These are phyloP conservation scores for Atopsyche davidsoni DNA, from an alignment of 1,140 invertebrate species.

Conservation along the genomic window DNA sequence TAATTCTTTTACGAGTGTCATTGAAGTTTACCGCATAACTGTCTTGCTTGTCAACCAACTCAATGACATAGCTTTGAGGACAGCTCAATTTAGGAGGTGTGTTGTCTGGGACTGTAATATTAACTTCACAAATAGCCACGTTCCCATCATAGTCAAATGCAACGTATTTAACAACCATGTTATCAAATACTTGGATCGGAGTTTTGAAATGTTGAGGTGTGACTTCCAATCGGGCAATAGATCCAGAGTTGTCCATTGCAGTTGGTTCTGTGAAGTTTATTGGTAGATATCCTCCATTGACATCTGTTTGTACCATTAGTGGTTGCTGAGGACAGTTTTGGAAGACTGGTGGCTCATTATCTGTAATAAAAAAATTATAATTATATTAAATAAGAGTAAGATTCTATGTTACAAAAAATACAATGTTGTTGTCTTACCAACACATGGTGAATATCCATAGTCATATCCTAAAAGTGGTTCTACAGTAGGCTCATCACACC, in stretches of 20 bases:
- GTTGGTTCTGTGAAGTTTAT: constrained; percentile 90
- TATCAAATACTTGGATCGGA: constrained; percentile 82
- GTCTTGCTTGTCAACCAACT: constrained; percentile 83
- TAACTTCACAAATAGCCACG: constrained; percentile 93
- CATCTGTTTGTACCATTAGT: constrained; percentile 80
- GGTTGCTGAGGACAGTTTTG: constrained; percentile 92
- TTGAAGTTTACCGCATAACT: constrained; percentile 90
- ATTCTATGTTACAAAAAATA: neutral
- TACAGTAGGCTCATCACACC: constrained; percentile 77
- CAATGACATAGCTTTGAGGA: constrained; percentile 92
- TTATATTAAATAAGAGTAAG: neutral
- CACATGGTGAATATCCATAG: constrained; percentile 88
- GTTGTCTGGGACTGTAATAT: constrained; percentile 89
- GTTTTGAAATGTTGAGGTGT: constrained; percentile 87
- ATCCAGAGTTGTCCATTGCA: constrained; percentile 90
- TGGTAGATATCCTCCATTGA: constrained; percentile 77
- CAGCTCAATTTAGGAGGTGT: constrained; percentile 90
- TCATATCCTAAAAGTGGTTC: constrained; percentile 87
- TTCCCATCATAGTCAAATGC: constrained; percentile 97
- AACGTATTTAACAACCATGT: constrained; percentile 89
- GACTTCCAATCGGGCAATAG: constrained; percentile 85
- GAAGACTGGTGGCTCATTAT: constrained; percentile 94
- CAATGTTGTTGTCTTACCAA: constrained; percentile 51
- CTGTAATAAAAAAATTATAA: constrained; percentile 43
- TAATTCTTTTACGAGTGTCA: constrained; percentile 78